phyloP scores from a whole-genome alignment of 2,113 vertebrate genomes.

The Pachyramphus minor region DNA sequence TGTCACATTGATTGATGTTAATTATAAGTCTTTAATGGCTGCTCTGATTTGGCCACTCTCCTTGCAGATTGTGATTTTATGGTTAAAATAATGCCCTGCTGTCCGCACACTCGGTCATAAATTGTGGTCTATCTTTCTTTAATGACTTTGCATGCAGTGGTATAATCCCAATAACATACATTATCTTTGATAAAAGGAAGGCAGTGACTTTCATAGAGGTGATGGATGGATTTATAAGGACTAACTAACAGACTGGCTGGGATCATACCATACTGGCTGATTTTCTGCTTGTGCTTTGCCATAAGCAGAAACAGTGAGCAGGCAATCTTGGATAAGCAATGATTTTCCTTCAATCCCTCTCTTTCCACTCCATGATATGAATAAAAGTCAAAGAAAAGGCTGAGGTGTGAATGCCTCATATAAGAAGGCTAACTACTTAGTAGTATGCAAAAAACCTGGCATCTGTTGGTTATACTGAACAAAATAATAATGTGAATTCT shows the following conservation, averaged over 20 bases:
- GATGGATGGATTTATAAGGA: slow-evolving; percentile 70
- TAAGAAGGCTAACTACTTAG: not conserved
- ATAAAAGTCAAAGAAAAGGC: not conserved
- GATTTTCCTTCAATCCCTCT: slow-evolving; percentile 22
- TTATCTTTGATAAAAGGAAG: slow-evolving; percentile 71
- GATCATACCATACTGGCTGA: slow-evolving; percentile 36
- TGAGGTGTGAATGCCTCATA: not conserved
- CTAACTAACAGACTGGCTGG: slow-evolving; percentile 39
- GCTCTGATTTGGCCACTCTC: slow-evolving; percentile 70
- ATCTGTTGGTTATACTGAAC: not conserved
- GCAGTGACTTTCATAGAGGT: slow-evolving; percentile 56
- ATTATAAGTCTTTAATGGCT: slow-evolving; percentile 76
- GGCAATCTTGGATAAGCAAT: slow-evolving; percentile 26
- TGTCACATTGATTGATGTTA: slow-evolving; percentile 79
- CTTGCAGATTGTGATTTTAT: slow-evolving; percentile 75
- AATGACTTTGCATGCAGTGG: slow-evolving; percentile 65
- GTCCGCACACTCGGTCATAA: slow-evolving; percentile 69
- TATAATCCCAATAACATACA: slow-evolving; percentile 72
- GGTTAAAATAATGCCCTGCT: slow-evolving; percentile 75
- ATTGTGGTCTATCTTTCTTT: slow-evolving; percentile 74
- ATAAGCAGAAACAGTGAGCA: not conserved
- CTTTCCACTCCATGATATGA: not conserved
- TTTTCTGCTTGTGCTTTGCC: not conserved
- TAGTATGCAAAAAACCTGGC: not conserved
- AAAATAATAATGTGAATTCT: not conserved